Conservation (phyloP, 2,888 invertebrate genomes). For the Crossocerus cetratus region DNA sequence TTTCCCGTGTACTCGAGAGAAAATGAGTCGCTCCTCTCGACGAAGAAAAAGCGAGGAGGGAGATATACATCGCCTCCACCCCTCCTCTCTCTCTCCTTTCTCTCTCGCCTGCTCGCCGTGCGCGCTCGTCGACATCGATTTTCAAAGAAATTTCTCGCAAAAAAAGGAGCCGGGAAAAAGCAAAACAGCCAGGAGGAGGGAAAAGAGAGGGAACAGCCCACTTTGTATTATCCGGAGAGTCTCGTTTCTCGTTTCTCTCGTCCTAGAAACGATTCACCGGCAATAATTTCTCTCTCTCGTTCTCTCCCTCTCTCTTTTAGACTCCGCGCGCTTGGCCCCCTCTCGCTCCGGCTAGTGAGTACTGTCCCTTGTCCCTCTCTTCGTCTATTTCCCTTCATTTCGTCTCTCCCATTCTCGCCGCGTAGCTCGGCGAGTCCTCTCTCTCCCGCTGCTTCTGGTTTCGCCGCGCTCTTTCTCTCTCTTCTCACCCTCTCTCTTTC, state of each 20-base stretch:
- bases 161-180: background rate
- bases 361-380: background rate
- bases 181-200: conserved; percentile 4
- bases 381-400: conserved; percentile 6
- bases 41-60: background rate
- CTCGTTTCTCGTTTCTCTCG: conserved; percentile 33
- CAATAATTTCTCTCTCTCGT: conserved; percentile 44
- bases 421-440: background rate
- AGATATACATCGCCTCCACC: background rate
- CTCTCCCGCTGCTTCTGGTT: background rate
- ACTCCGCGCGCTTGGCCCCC: background rate
- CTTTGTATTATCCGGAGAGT: conserved; percentile 44
- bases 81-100: background rate
- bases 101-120: background rate
- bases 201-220: conserved; percentile 17
- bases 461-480: background rate
- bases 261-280: conserved; percentile 50
- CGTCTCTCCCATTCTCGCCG: background rate
- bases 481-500: conserved; percentile 9
- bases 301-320: conserved; percentile 2
- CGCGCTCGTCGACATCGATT: background rate
- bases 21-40: background rate
- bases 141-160: conserved; percentile 8
- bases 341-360: background rate
- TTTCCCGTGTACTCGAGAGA: background rate